A percentile compares a stretch with the other conserved stretches of the same genome.
phyloP scores from a whole-genome alignment of 2,888 invertebrate genomes.

The Chrysina gloriosa region DNA sequence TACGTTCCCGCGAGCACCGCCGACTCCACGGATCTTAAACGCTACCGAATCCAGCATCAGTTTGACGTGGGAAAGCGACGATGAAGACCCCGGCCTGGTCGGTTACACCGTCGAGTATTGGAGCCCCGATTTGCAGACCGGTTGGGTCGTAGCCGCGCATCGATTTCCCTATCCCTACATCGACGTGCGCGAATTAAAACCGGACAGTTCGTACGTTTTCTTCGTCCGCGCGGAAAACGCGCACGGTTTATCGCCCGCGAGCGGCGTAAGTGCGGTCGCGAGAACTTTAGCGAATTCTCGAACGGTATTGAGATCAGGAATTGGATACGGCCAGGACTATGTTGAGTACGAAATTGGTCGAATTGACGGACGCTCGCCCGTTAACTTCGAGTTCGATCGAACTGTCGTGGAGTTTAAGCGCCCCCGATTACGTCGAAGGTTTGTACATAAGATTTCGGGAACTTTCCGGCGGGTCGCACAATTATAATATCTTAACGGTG shows the following conservation, averaged over 20 bases:
- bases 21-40: constrained; percentile 75
- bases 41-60: constrained; percentile 74
- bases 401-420: constrained; percentile 65
- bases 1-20: constrained; percentile 79
- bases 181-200: constrained; percentile 78
- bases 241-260: constrained; percentile 86
- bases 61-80: constrained; percentile 73
- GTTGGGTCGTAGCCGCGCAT: constrained; percentile 79
- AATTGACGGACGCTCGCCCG: constrained; percentile 71
- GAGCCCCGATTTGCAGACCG: constrained; percentile 81
- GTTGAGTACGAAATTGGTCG: constrained; percentile 83
- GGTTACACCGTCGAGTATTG: constrained; percentile 84
- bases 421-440: constrained; percentile 70
- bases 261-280: constrained; percentile 77
- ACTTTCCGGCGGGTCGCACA: constrained; percentile 70
- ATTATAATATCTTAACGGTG: constrained; percentile 76
- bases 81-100: constrained; percentile 63
- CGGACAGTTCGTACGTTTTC: constrained; percentile 87
- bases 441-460: constrained; percentile 76
- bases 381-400: constrained; percentile 69
- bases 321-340: constrained; percentile 81
- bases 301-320: constrained; percentile 79
- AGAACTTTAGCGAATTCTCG: constrained; percentile 76
- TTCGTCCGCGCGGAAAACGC: constrained; percentile 87
- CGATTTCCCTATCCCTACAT: constrained; percentile 77